Evolutionary conservation across 2,888 invertebrate genomes (phyloP), one percentile per base, ranked within the genome.

Genomic region (Eilema griseolum): DNA sequence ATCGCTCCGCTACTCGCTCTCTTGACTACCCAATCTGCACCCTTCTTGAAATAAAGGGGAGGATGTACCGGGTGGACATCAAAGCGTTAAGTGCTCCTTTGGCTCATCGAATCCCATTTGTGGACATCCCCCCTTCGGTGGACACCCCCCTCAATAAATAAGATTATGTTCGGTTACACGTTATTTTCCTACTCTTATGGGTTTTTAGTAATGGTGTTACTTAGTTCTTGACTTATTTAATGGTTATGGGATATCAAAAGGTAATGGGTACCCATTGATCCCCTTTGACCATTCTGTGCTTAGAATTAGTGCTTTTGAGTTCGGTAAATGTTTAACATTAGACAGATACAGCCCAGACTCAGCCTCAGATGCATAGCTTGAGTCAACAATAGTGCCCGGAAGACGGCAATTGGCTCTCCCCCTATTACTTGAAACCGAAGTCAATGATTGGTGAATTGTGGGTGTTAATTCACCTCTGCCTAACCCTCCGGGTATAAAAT

Each of bases 61-160:
- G 89, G 83, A 78, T 75, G 79, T 74, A 79, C 79, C 85, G 90
- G 89, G 90, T 90, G 92, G 93, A 95, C 95, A 94, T 95, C 93
- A 95, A 94, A 93, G 95, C 94, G 93, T 92, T 95, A 94, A 95
- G 94, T 94, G 94, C 93, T 92, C 75, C 88, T 92, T 92, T 88
- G 89, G 87, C 88, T 90, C 90, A 90, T 90, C 90, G 90, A 89
- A 90, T 88, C 90, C 88, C 89, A 89, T 89, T 90, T 90, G 84
- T 83, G 86, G 71, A 71, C 71, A 64, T 4, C 67, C 68, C 68
- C 71, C 88, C 88, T 89, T 89, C 88, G 16, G 71, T 62, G 89
- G 89, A 89, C 88, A 79, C 90, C 92, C 92, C 91, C 83, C 82
- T 84, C 92, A 88, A 94, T 94, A 95, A 94, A 95, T 94, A 94